These are phyloP conservation scores for Rotaria sp. DNA, from an alignment of 2,888 invertebrate species.

Conservation along the genomic window DNA sequence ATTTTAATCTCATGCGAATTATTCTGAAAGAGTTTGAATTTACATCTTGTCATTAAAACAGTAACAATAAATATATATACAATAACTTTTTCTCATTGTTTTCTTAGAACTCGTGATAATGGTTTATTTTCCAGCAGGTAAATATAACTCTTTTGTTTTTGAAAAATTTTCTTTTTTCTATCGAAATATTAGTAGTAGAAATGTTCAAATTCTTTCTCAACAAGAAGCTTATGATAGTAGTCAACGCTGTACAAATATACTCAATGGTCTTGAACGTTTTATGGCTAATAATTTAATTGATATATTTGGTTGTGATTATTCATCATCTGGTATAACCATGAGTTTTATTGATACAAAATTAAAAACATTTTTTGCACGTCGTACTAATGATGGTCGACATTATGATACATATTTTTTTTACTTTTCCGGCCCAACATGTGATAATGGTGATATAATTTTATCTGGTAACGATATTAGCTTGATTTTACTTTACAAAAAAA, in stretches of 20 bases:
- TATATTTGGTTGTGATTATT: slow-evolving; percentile 53
- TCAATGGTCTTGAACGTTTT: slow-evolving; percentile 49
- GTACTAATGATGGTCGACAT: slow-evolving; percentile 51
- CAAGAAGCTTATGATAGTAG: slow-evolving; percentile 47
- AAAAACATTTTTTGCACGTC: slow-evolving; percentile 43
- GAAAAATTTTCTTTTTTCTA: background rate
- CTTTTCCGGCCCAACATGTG: slow-evolving; percentile 52
- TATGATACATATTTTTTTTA: slow-evolving; percentile 54
- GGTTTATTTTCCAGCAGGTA: background rate
- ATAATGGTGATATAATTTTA: slow-evolving; percentile 54
- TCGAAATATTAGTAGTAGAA: slow-evolving; percentile 39
- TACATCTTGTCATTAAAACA: too few relatives aligned
- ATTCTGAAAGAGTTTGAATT: too few relatives aligned
- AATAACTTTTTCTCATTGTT: background rate
- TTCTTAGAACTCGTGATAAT: slow-evolving; percentile 20
- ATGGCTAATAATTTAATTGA: slow-evolving; percentile 52
- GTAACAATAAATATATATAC: too few relatives aligned
- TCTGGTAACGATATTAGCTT: slow-evolving; percentile 45
- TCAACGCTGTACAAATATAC: slow-evolving; percentile 46
- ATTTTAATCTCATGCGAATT: too few relatives aligned
- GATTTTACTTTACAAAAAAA: background rate
- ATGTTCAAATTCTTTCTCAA: slow-evolving; percentile 46
- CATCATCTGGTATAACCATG: slow-evolving; percentile 50
- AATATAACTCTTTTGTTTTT: background rate
- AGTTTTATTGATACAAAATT: slow-evolving; percentile 47